Conservation (phyloP, 2,888 invertebrate species). For the Eupeodes latifasciatus region DNA sequence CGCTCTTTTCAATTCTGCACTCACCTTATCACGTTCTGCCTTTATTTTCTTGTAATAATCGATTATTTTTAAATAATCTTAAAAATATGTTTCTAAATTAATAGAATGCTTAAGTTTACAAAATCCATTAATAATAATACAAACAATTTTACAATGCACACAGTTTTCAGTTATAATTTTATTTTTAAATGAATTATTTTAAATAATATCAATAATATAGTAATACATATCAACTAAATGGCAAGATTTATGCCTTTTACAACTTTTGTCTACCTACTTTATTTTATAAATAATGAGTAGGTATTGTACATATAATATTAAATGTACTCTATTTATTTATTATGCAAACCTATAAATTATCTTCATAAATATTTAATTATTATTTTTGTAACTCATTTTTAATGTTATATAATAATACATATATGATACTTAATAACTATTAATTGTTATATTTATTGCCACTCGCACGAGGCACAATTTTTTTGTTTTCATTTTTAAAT, state of each 20-base stretch:
- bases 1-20: too few relatives aligned
- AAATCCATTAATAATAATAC: background rate
- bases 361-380: background rate
- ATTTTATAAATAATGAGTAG: background rate
- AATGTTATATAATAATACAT: constrained; percentile 2
- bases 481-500: constrained; percentile 13
- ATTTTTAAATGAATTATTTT: constrained; percentile 3
- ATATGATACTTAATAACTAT: background rate
- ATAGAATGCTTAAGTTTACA: too few relatives aligned
- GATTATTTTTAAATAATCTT: too few relatives aligned
- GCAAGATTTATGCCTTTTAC: background rate
- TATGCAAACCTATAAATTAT: background rate
- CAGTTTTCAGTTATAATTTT: background rate
- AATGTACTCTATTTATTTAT: background rate
- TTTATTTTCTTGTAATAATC: too few relatives aligned
- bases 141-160: background rate
- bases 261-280: background rate
- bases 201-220: background rate
- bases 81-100: too few relatives aligned
- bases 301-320: background rate
- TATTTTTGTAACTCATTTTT: background rate
- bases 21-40: too few relatives aligned
- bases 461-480: constrained; percentile 73
- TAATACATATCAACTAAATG: background rate
- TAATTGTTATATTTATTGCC: constrained; percentile 66